Evolutionary conservation across 53 echinoderm and acorn worm genomes (phyloP), one percentile per base, ranked within the genome.

Genomic region (Mesocentrotus franciscanus): DNA sequence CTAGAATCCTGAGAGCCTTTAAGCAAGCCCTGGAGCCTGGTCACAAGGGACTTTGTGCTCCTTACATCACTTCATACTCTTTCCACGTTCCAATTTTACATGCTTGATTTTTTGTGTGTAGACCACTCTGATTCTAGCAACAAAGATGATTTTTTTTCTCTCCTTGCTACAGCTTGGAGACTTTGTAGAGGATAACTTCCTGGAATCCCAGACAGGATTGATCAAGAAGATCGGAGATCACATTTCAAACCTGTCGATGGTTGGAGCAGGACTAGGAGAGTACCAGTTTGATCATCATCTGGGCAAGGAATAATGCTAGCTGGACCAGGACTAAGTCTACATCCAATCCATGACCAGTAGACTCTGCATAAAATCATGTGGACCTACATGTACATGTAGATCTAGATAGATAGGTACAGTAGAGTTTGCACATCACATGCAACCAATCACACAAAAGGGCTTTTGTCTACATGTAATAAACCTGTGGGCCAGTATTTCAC

Each of bases 171-270:
- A 98, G 99, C 93, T 98, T 96, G 94, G 93, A 22, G 99, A 98
- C 96, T 98, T 79, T 92, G 97, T 98, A 26, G 98, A 98, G 95
- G 92, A 94, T 72, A 90, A 97, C 96, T 98, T 95, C 96, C 71
- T 98, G 78, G 97, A 96, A 1, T 95, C 96, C 89, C 97, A 98
- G 91, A 97, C 97, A 60, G 98, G 98, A 81, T 95, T 98, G 92
- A 97, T 98, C 96, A 97, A 98, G 95, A 94, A 96, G 74, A 85
- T 98, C 35, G 97, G 98, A 4, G 99, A 97, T 27, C 95, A 98
- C 97, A 60, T 98, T 32, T 78, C 93, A 36, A 97, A 97, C 94
- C 95, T 98, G 66, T 90, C 95, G 39, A 96, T 97, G 55, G 97
- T 95, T 56, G 97, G 97, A 14, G 24, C 95, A 15, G 97, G 99